A percentile compares a stretch with the other conserved stretches of the same genome.
These are phyloP conservation scores for Drosophila ambigua DNA, from an alignment of 1,140 invertebrate genomes.

Conservation along the genomic window DNA sequence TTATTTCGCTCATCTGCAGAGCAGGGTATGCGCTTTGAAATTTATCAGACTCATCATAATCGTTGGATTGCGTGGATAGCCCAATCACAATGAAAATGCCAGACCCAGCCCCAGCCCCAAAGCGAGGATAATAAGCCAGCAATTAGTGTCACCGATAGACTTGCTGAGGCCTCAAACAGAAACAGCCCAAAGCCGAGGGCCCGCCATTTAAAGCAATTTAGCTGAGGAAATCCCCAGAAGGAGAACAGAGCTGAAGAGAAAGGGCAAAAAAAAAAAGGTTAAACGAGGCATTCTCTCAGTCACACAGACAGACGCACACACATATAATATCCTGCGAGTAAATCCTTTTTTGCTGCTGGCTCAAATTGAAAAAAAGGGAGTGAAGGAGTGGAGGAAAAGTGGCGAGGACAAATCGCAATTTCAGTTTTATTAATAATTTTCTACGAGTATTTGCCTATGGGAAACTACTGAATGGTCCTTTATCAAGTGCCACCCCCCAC, in stretches of 20 bases:
- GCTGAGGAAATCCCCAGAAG: not conserved
- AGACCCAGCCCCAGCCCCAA: conserved; percentile 13
- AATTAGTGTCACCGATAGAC: conserved; percentile 74
- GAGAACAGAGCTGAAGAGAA: not conserved
- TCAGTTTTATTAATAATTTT: conserved; percentile 78
- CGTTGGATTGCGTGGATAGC: conserved; percentile 58
- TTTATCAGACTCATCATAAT: conserved; percentile 65
- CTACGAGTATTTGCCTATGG: conserved; percentile 79
- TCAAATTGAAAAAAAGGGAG: conserved; percentile 54
- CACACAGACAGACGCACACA: conserved; percentile 17
- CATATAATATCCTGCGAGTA: conserved; percentile 36
- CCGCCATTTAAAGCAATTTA: conserved; percentile 57
- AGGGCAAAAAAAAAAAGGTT: conserved; percentile 28
- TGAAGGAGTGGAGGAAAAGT: conserved; percentile 38
- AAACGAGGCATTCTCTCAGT: conserved; percentile 30
- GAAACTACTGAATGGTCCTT: conserved; percentile 66
- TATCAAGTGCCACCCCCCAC: conserved; percentile 22
- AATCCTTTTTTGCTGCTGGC: conserved; percentile 22
- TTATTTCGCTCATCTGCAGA: no score
- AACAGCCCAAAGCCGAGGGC: conserved; percentile 24
- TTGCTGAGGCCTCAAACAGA: conserved; percentile 47
- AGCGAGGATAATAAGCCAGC: conserved; percentile 69
- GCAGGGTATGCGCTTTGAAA: not conserved
- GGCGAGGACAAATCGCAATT: conserved; percentile 71
- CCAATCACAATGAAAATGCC: not conserved